Evolutionary conservation across 2,888 invertebrate genomes (phyloP).

Genomic region (Agrenia bidenticulata): DNA sequence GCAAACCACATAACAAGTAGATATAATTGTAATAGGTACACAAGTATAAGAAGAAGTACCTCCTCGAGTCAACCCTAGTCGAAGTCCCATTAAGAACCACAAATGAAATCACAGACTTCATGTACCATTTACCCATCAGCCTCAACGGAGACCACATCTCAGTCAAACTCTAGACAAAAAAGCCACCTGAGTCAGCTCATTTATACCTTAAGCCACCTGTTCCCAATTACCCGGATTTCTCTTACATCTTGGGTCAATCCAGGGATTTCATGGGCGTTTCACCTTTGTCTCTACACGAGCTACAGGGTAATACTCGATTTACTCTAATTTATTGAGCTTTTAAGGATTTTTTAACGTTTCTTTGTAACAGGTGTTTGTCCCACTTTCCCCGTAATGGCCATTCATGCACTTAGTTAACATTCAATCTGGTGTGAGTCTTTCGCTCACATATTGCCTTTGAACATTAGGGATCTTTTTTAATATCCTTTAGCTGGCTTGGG

Average conservation of each 20-base stretch:
- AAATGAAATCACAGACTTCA: conserved; percentile 14
- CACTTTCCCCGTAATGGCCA: conserved; percentile 1
- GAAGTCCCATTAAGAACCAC: conserved; percentile 6
- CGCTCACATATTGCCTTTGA: too few species aligned
- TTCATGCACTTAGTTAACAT: too few species aligned
- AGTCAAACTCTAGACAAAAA: neutral
- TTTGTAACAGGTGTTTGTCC: conserved; percentile 21
- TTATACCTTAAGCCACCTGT: conserved; percentile 16
- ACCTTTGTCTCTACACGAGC: conserved; percentile 15
- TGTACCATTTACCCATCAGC: conserved; percentile 1
- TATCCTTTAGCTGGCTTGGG: too few species aligned
- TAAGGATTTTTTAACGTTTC: conserved; percentile 14
- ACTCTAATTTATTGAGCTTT: conserved; percentile 12
- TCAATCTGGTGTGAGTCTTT: too few species aligned
- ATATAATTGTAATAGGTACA: too few species aligned
- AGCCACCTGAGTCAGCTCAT: conserved; percentile 5
- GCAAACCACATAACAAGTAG: too few species aligned
- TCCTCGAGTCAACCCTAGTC: neutral
- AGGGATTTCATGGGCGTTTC: conserved; percentile 16
- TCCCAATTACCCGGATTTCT: conserved; percentile 24
- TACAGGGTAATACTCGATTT: conserved; percentile 19
- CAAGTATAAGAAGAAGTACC: too few species aligned
- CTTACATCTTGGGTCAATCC: conserved; percentile 11
- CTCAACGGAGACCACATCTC: conserved; percentile 5
- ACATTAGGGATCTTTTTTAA: too few species aligned